Percentiles rank a stretch among this genome's conserved stretches.
Evolutionary conservation across 2,113 vertebrate species (phyloP).

Genomic region (Nibea coibor): DNA sequence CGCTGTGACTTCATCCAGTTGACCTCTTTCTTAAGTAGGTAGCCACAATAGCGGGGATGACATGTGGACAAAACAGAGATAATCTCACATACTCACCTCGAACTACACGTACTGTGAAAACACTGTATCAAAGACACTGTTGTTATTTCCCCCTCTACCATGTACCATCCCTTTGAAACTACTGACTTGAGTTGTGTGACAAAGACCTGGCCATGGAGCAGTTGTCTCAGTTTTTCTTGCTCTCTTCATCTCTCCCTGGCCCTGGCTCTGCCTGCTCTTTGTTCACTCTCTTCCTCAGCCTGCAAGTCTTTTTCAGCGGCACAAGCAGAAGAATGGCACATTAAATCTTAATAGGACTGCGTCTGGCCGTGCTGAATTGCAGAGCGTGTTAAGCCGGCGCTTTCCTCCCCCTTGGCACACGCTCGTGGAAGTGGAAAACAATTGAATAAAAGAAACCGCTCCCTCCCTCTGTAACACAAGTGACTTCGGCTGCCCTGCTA

Average conservation of each 20-base stretch:
- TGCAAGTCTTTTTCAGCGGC: slow-evolving; percentile 78
- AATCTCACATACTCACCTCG: slow-evolving; percentile 51
- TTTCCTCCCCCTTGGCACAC: slow-evolving; percentile 84
- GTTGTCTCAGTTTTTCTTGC: slow-evolving; percentile 63
- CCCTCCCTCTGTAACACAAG: slow-evolving; percentile 76
- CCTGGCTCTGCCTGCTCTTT: slow-evolving; percentile 78
- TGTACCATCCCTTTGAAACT: slow-evolving; percentile 50
- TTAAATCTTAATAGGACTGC: slow-evolving; percentile 88
- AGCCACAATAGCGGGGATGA: slow-evolving; percentile 58
- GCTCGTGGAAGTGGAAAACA: slow-evolving; percentile 84
- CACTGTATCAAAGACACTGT: slow-evolving; percentile 32
- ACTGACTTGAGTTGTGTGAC: slow-evolving; percentile 51
- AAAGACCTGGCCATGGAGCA: slow-evolving; percentile 53
- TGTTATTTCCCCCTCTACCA: slow-evolving; percentile 35
- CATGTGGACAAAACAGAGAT: slow-evolving; percentile 66
- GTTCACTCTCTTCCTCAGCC: slow-evolving; percentile 79
- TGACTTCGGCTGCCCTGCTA: slow-evolving; percentile 76
- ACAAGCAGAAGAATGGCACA: slow-evolving; percentile 84
- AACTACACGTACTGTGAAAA: slow-evolving; percentile 44
- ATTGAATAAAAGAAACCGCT: slow-evolving; percentile 84
- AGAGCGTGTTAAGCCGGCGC: slow-evolving; percentile 83
- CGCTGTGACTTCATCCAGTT: slow-evolving; percentile 73
- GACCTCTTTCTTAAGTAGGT: slow-evolving; percentile 78
- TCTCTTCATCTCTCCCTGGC: slow-evolving; percentile 67
- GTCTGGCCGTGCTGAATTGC: slow-evolving; percentile 86